phyloP scores from a whole-genome alignment of 2,113 vertebrate genomes.

The Melanotaenia duboulayi region DNA sequence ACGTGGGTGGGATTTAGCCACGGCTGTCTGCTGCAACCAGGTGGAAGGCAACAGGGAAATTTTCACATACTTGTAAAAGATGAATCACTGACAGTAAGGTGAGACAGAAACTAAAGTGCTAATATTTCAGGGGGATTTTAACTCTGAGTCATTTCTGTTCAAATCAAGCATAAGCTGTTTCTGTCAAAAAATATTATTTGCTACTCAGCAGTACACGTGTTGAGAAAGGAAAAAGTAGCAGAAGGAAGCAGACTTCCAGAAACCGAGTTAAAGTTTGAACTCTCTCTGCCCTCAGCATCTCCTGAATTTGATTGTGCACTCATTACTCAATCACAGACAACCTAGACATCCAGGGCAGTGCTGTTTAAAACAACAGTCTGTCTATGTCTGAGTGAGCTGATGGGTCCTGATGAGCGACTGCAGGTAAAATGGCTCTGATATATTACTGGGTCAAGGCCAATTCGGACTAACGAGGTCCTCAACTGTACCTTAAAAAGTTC shows the following conservation, averaged over 20 bases:
- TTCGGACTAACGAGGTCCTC: conserved; percentile 51
- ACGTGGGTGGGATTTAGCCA: conserved; percentile 64
- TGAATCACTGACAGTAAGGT: conserved; percentile 70
- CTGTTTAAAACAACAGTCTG: conserved; percentile 54
- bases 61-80: conserved; percentile 56
- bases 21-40: conserved; percentile 62
- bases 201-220: conserved; percentile 34
- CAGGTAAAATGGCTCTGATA: conserved; percentile 43
- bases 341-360: conserved; percentile 35
- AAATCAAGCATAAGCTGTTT: conserved; percentile 34
- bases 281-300: conserved; percentile 50
- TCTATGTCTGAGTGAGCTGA: conserved; percentile 49
- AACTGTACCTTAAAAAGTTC: conserved; percentile 27
- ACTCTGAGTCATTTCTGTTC: conserved; percentile 60
- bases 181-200: conserved; percentile 56
- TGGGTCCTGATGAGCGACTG: conserved; percentile 42
- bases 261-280: conserved; percentile 66
- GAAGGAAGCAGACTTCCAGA: conserved; percentile 25
- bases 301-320: conserved; percentile 60
- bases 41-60: conserved; percentile 65
- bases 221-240: conserved; percentile 17
- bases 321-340: conserved; percentile 61
- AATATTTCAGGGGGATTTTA: conserved; percentile 64
- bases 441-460: conserved; percentile 45
- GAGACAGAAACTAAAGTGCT: conserved; percentile 58